Evolutionary conservation across 53 echinoderm and acorn worm species (phyloP).

Genomic region (Astropecten irregularis): DNA sequence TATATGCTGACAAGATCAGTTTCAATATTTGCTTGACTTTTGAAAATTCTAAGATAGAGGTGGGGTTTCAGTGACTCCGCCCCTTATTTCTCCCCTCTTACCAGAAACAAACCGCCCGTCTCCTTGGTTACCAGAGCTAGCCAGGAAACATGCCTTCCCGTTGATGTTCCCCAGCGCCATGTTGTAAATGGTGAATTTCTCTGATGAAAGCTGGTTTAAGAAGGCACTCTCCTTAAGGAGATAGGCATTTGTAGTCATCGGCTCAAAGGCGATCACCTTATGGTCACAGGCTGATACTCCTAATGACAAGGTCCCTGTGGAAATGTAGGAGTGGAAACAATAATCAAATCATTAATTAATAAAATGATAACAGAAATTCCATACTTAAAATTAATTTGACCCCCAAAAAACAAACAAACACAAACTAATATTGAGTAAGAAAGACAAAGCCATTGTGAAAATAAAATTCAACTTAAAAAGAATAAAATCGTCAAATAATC

Average conservation of each 20-base stretch:
- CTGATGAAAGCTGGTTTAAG: slow-evolving; percentile 50
- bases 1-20: too few species aligned
- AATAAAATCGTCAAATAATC: too few species aligned
- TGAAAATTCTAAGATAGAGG: too few species aligned
- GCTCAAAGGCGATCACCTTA: slow-evolving; percentile 68
- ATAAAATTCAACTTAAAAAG: too few species aligned
- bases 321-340: not conserved
- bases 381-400: too few species aligned
- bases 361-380: not conserved
- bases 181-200: slow-evolving; percentile 55
- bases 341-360: not conserved
- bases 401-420: too few species aligned
- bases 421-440: too few species aligned
- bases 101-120: slow-evolving; percentile 69
- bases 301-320: slow-evolving; percentile 11
- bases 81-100: slow-evolving; percentile 1
- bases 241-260: slow-evolving; percentile 56
- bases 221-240: slow-evolving; percentile 71
- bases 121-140: slow-evolving; percentile 72
- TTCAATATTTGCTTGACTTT: too few species aligned
- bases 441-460: too few species aligned
- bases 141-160: slow-evolving; percentile 66
- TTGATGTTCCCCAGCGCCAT: slow-evolving; percentile 67
- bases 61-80: too few species aligned
- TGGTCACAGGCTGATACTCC: slow-evolving; percentile 54